Percentiles rank a stretch among this genome's conserved stretches.
Evolutionary conservation across 2,888 invertebrate genomes (phyloP).

Genomic region (Melanostoma mellinum): DNA sequence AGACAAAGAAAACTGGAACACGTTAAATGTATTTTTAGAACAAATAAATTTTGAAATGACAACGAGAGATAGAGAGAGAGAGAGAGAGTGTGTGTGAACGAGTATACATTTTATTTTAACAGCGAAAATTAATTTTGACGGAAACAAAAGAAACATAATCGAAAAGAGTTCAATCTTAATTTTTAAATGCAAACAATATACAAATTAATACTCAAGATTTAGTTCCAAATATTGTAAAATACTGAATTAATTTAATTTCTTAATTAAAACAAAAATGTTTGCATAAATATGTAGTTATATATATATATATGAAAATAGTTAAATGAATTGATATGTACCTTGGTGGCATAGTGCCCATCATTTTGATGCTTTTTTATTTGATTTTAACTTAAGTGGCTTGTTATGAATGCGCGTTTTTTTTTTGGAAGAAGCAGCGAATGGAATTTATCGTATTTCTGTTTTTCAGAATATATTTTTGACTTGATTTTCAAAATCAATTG

Average conservation of each 20-base stretch:
- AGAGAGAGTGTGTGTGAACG: conserved; percentile 8
- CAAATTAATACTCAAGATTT: conserved; percentile 31
- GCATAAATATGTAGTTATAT: conserved; percentile 46
- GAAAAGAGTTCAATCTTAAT: conserved; percentile 25
- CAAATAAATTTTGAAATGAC: conserved; percentile 42
- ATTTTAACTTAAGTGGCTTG: conserved; percentile 49
- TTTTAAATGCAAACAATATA: conserved; percentile 64
- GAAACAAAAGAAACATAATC: conserved; percentile 29
- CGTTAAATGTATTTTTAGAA: conserved; percentile 9
- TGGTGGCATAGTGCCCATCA: conserved; percentile 83
- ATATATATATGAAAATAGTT: conserved; percentile 49
- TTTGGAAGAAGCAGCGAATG: conserved; percentile 54
- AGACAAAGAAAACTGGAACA: conserved; percentile 5
- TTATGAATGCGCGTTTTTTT: conserved; percentile 52
- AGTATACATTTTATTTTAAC: conserved; percentile 35
- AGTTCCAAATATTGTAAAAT: conserved; percentile 40
- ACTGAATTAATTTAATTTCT: conserved; percentile 11
- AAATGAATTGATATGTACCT: conserved; percentile 79
- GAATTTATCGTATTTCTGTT: conserved; percentile 35
- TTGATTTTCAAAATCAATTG: conserved; percentile 60
- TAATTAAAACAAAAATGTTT: conserved; percentile 41
- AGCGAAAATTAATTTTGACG: conserved; percentile 51
- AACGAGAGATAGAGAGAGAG: conserved; percentile 33
- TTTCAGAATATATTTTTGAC: conserved; percentile 43
- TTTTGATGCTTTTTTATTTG: conserved; percentile 79